Evolutionary conservation across 2,888 invertebrate genomes (phyloP), one percentile per base, ranked within the genome.

Genomic region (Rhyacophila evoluta): DNA sequence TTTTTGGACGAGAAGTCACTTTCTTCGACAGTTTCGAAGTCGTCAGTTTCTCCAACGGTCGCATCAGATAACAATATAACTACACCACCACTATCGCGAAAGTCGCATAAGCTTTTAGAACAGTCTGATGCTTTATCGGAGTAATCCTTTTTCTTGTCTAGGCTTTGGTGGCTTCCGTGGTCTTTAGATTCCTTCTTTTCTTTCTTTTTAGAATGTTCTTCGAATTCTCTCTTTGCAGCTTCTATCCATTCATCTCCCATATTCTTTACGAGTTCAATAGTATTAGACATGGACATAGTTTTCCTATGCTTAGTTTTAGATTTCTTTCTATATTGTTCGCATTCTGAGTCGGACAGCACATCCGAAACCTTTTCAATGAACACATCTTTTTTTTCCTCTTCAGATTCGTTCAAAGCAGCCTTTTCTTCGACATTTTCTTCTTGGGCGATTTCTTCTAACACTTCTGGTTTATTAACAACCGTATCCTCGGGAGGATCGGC

Each of bases 241-340:
- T 89, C 88, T 36, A 89, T 86, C 88, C 88, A 88, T 81, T 90
- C 90, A 71, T 89, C 89, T 1, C 89, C 88, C n/a, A 89, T 83
- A 81, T 83, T 87, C 82, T 86, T 88, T 3, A 89, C 89, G 38
- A 90, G 87, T 85, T 90, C 90, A 72, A 89, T 79, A 1, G 90
- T 89, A 76, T 90, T 89, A 8, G 89, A 89, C 79, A 90, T 84
- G 0, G 90, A 90, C 87, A 90, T 88, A 0, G 90, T 87, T 84
- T 90, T 90, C 68, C 90, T 86, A 81, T 90, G 90, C 41, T 87
- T 86, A 81, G 88, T 88, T 70, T 81, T 81, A 19, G 37, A n/a
- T 74, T 82, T 82, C 78, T 88, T 89, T 25, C 81, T 78, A 81
- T 85, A 87, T 6, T 84, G 79, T 19, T 88, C 89, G 0, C 86